These are phyloP conservation scores for Carassius gibelio DNA, from an alignment of 2,113 vertebrate species.

Conservation along the genomic window DNA sequence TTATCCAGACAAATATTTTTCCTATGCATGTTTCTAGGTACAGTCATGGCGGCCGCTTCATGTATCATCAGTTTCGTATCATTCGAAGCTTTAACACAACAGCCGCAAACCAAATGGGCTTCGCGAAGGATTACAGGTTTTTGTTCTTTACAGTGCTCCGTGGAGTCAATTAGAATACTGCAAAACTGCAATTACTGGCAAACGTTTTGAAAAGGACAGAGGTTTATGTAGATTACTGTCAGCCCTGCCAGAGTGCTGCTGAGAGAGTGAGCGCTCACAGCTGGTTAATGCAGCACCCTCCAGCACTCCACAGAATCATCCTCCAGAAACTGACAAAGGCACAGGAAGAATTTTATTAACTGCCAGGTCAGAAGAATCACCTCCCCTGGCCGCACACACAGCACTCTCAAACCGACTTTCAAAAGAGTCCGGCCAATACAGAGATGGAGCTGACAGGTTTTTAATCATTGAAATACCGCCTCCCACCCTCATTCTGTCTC, in stretches of 20 bases:
- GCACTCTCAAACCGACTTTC: constrained; percentile 44
- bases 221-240: constrained; percentile 61
- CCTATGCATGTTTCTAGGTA: constrained; percentile 55
- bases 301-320: constrained; percentile 63
- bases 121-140: constrained; percentile 1
- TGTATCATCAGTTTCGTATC: constrained; percentile 42
- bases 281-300: constrained; percentile 54
- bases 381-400: constrained; percentile 53
- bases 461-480: constrained; percentile 53
- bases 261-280: constrained; percentile 57
- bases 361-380: constrained; percentile 65
- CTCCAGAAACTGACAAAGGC: constrained; percentile 73
- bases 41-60: constrained; percentile 49
- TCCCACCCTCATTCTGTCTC: constrained; percentile 37
- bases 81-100: constrained; percentile 51
- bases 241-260: constrained; percentile 61
- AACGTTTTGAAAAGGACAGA: constrained; percentile 58
- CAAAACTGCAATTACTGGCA: constrained; percentile 27
- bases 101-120: constrained; percentile 35
- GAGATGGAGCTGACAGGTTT: constrained; percentile 53
- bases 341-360: constrained; percentile 75
- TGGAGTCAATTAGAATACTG: constrained; percentile 34
- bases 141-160: constrained; percentile 46
- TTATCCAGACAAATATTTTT: constrained; percentile 50
- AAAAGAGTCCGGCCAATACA: constrained; percentile 41